Conservation (phyloP, 2,113 vertebrate genomes). For the Kobus ellipsiprymnus region DNA sequence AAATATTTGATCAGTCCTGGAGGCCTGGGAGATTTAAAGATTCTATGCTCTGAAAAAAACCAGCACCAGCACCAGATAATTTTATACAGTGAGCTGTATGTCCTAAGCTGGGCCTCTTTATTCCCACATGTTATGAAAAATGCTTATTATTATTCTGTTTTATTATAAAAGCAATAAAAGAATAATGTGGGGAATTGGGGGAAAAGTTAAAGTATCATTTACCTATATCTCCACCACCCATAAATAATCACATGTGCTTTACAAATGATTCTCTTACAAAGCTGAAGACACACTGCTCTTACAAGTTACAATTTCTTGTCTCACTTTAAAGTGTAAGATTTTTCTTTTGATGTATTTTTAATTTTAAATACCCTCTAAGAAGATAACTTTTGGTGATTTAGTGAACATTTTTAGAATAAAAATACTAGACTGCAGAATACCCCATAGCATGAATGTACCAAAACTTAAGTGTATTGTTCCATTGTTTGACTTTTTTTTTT, state of each 20-base stretch:
- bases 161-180: not conserved
- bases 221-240: not conserved
- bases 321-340: not conserved
- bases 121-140: not conserved
- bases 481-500: not conserved
- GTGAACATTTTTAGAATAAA: not conserved
- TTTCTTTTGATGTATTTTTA: not conserved
- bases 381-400: not conserved
- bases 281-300: not conserved
- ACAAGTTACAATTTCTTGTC: not conserved
- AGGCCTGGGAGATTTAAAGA: not conserved
- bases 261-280: not conserved
- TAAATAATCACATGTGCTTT: not conserved
- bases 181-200: not conserved
- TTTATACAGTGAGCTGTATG: not conserved
- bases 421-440: not conserved
- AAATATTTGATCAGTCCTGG: not conserved
- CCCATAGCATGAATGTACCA: not conserved
- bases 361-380: not conserved
- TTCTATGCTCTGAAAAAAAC: not conserved
- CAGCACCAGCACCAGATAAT: not conserved
- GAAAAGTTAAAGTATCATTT: not conserved
- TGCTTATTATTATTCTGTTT: not conserved
- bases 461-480: not conserved
- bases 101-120: not conserved